Evolutionary conservation across 2,888 invertebrate genomes (phyloP).

Genomic region (Drosophila setosimentum): DNA sequence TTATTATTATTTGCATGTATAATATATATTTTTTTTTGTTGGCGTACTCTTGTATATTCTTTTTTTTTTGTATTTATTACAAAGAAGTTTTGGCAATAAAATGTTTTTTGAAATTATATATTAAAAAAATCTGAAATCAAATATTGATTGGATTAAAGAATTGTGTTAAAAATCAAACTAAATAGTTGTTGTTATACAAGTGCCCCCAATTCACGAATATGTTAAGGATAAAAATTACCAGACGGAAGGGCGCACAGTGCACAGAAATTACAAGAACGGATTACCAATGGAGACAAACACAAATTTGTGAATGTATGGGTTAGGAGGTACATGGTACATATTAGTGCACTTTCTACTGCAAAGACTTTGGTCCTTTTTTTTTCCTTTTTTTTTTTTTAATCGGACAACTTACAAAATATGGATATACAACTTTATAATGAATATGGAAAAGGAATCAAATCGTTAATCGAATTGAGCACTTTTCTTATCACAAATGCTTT

Average conservation of each 20-base stretch:
- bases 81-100: conserved; percentile 84
- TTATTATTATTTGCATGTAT: conserved; percentile 60
- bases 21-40: conserved; percentile 59
- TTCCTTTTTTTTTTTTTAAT: not conserved
- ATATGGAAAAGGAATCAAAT: not conserved
- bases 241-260: conserved; percentile 10
- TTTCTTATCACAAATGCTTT: conserved; percentile 5
- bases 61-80: conserved; percentile 72
- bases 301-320: not conserved
- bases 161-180: conserved; percentile 67
- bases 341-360: conserved; percentile 1
- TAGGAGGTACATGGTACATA: not conserved
- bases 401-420: conserved; percentile 26
- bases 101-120: conserved; percentile 86
- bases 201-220: conserved; percentile 21
- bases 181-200: conserved; percentile 27
- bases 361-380: not conserved
- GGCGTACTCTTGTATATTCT: conserved; percentile 63
- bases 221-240: not conserved
- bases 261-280: conserved; percentile 11
- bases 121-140: conserved; percentile 86
- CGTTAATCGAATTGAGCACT: not conserved
- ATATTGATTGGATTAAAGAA: conserved; percentile 84
- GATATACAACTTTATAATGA: conserved; percentile 4
- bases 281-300: conserved; percentile 7